Conservation (phyloP, 2,797 vertebrate species). For the Megalops cyprinoides region DNA sequence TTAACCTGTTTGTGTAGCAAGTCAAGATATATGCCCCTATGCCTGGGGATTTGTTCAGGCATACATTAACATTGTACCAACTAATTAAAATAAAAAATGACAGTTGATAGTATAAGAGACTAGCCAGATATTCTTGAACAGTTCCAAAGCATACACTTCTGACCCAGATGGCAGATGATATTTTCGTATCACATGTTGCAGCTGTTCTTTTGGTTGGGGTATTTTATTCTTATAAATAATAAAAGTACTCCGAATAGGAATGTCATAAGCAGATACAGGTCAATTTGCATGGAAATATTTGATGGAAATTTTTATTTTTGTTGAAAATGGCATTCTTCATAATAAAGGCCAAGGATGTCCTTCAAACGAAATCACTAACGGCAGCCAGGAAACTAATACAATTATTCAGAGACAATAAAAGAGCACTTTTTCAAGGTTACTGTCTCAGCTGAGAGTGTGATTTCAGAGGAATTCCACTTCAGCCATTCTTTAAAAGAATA, state of each 20-base stretch:
- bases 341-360: not conserved
- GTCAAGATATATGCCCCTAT: too few relatives aligned
- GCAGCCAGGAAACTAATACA: not conserved
- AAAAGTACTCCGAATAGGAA: too few relatives aligned
- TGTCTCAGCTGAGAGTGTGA: not conserved
- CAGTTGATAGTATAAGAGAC: too few relatives aligned
- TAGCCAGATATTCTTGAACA: not conserved
- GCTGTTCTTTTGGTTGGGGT: not conserved
- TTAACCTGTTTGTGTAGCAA: too few relatives aligned
- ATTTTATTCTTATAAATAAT: not conserved
- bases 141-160: not conserved
- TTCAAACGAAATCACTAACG: not conserved
- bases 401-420: slow-evolving; percentile 10
- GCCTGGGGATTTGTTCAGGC: too few relatives aligned
- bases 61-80: too few relatives aligned
- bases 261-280: not conserved
- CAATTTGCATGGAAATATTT: too few relatives aligned
- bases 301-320: not conserved
- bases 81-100: too few relatives aligned
- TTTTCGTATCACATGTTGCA: not conserved
- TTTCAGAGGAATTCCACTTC: slow-evolving; percentile 14
- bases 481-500: not conserved
- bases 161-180: not conserved
- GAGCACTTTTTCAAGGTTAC: slow-evolving; percentile 5
- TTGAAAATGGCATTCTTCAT: not conserved